Evolutionary conservation across 2,888 invertebrate genomes (phyloP), one percentile per base, ranked within the genome.

Genomic region (Teleiodes luculella): DNA sequence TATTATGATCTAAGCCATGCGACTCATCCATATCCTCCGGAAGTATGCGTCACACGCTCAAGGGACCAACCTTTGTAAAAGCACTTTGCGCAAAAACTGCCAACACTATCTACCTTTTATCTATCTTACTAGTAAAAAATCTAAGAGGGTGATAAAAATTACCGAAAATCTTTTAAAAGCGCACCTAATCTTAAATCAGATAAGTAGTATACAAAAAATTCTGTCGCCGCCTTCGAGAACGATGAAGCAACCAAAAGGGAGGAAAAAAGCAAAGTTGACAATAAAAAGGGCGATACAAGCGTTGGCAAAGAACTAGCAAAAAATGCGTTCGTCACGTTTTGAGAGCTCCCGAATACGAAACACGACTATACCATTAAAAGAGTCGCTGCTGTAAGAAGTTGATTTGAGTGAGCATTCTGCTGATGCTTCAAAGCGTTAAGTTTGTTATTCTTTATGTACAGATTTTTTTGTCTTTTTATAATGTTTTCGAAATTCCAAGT

Each of bases 171-270:
- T 61, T 63, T 66, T 56, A 61, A 65, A 62, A 60, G 73, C 76
- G 68, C 80, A 82, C 79, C 78, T 83, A 81, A 84, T 83, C 83
- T 83, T 51, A 58, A 69, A 79, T 74, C 76, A 74, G 82, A 86
- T 85, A 85, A 79, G 72, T 66, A 64, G 67, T 72, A 64, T 53
- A 68, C 70, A 80, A 80, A 84, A 84, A 80, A 70, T 20, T 62
- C 70, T 63, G 67, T 66, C 65, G 57, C 64, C 52, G 57, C 53
- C 61, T 46, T 46, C 46, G 16, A 46, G 36, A 20, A 20, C 35
- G 56, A 54, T 57, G 55, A 55, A 57, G 61, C 63, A 62, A 64
- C 55, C 55, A 58, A 61, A 57, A 52, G 52, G 46, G 48, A 56
- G 57, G 57, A 62, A 66, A 64, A 66, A 64, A 50, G 36, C 39